These are phyloP conservation scores for Conops quadrifasciatus DNA, from an alignment of 2,888 invertebrate genomes.

Conservation along the genomic window DNA sequence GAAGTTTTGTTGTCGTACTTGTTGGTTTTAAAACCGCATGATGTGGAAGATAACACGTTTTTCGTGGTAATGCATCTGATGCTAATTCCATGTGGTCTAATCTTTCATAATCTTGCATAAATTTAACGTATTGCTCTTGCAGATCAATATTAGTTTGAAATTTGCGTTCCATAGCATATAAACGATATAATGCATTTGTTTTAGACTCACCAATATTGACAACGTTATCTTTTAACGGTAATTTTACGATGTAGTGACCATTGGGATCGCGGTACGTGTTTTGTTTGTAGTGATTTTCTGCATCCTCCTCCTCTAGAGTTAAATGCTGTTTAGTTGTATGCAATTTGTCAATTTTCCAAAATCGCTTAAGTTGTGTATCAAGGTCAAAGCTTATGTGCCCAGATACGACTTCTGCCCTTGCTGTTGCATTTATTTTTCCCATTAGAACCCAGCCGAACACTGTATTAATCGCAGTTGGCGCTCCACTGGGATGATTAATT, in stretches of 20 bases:
- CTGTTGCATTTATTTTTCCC: background rate
- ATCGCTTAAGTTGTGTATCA: background rate
- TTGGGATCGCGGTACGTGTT: background rate
- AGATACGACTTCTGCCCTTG: background rate
- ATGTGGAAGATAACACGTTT: conserved; percentile 47
- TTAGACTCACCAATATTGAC: conserved; percentile 2
- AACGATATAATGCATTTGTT: background rate
- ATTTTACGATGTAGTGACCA: conserved; percentile 1
- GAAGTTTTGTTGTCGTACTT: conserved; percentile 46
- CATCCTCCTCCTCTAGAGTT: background rate
- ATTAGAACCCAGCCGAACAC: conserved; percentile 3
- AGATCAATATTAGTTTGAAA: background rate
- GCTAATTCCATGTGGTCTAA: conserved; percentile 11
- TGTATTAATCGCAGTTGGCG: background rate
- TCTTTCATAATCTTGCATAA: background rate
- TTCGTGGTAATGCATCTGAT: background rate
- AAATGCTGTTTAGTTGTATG: background rate
- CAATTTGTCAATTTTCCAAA: conserved; percentile 1
- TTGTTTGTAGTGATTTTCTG: background rate
- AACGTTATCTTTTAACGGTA: background rate
- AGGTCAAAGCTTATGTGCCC: background rate
- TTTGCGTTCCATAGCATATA: background rate
- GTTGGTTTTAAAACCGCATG: conserved; percentile 44
- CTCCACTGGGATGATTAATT: background rate
- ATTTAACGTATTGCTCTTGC: background rate